Evolutionary conservation across 2,888 invertebrate genomes (phyloP).

Genomic region (Allophyes oxyacanthae): DNA sequence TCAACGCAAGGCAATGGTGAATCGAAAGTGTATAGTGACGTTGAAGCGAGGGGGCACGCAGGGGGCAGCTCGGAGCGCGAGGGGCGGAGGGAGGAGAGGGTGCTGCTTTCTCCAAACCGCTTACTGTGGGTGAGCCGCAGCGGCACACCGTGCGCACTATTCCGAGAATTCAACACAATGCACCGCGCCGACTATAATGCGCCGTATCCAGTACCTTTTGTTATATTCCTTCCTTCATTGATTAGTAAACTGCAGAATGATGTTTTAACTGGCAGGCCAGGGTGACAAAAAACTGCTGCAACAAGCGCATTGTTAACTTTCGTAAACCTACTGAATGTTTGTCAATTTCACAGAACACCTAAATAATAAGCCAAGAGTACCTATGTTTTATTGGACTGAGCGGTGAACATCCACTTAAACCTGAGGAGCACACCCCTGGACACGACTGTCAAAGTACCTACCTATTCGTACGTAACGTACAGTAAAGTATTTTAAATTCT

Average conservation of each 20-base stretch:
- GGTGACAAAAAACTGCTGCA: too few species aligned
- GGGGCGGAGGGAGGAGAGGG: conserved; percentile 3
- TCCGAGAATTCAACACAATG: conserved; percentile 18
- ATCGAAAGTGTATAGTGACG: conserved; percentile 32
- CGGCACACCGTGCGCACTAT: conserved; percentile 9
- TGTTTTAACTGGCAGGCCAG: conserved; percentile 14
- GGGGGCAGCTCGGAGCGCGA: neutral
- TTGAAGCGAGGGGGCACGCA: conserved; percentile 6
- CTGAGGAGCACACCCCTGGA: too few species aligned
- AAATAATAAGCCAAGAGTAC: too few species aligned
- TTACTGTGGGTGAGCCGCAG: neutral
- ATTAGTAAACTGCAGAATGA: conserved; percentile 27
- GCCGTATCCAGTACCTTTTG: neutral
- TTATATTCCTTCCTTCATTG: conserved; percentile 44
- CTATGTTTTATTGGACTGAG: too few species aligned
- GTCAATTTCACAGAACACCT: too few species aligned
- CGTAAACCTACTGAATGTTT: too few species aligned
- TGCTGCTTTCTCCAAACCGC: conserved; percentile 20
- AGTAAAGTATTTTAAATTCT: too few species aligned
- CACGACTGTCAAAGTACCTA: too few species aligned
- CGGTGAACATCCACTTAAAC: too few species aligned
- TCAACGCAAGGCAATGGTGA: conserved; percentile 1
- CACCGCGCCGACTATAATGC: conserved; percentile 15
- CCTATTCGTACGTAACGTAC: too few species aligned
- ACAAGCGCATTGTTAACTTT: too few species aligned